Base-by-base conservation (phyloP, 2,888 invertebrate genomes). In the Isoperla grammatica region DNA sequence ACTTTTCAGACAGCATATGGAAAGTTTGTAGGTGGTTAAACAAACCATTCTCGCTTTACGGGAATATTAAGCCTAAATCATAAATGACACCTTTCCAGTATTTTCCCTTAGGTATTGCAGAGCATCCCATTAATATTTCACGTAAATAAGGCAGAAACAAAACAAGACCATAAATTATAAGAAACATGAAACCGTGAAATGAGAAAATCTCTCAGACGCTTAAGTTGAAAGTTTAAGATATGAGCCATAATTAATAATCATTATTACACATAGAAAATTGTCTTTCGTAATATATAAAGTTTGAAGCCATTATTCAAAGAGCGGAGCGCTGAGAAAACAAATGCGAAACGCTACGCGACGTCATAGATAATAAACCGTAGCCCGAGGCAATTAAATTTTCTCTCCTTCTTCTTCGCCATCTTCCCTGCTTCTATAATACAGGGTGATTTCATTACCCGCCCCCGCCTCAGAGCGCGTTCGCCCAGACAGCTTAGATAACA, bases 301-400 rank as follows among this genome's bases (percentile, higher is more conserved):
- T 53, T 53, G 15, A 20, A 37, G 39, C 53, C 53, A 53, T 53
- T 53, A 53, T 53, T 53, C 53, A 53, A 53, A 53, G 53, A 37
- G 53, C 37, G 39, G 39, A 53, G 40, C 53, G 37, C 17, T 19
- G 40, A 39, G 53, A 53, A 53, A 53, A 53, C 53, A 53, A 53
- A 53, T 53, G 53, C 53, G 37, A 37, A 39, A 39, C 50, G 35
- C 50, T 35, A n/a, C 50, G 50, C 50, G 13, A 53, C 62, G 59
- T 60, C 62, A 60, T 63, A 56, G 56, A 61, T 61, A 61, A 62
- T 62, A 60, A 62, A 64, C 61, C 59, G 37, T 53, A 37, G 60
- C 59, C 62, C 48, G 56, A 59, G 62, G 60, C 64, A 62, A 64
- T 64, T 62, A 61, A 59, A 64, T 62, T 64, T 64, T 61, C 61